Evolutionary conservation across 2,113 vertebrate genomes (phyloP).

Genomic region (Maylandia zebra): DNA sequence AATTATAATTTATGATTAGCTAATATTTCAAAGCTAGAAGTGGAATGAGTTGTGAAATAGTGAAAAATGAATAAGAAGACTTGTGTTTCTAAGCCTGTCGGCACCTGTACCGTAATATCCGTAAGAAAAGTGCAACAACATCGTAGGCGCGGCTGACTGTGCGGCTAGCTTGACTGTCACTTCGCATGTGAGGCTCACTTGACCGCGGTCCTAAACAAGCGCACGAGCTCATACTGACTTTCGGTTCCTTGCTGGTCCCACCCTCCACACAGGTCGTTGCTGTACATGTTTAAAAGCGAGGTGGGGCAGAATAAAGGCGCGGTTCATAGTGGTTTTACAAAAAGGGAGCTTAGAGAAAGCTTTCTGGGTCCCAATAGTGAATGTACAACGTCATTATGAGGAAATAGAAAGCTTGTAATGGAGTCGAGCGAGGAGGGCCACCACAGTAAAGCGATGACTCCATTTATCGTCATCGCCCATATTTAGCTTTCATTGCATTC

Average conservation of each 20-base stretch:
- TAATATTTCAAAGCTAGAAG: background rate
- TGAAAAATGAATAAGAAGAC: fast-evolving
- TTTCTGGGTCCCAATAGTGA: background rate
- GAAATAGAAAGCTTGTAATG: constrained; percentile 13
- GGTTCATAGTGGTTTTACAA: background rate
- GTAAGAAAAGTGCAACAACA: background rate
- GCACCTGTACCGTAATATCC: background rate
- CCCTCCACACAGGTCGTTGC: background rate
- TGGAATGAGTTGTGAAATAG: fast-evolving
- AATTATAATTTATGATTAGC: background rate
- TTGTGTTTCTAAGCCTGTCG: background rate
- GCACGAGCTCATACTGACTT: background rate
- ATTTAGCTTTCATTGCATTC: background rate
- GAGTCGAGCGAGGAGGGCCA: background rate
- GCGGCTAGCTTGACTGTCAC: background rate
- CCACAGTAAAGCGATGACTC: background rate
- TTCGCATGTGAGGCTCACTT: background rate
- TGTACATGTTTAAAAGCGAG: background rate
- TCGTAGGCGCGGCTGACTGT: background rate
- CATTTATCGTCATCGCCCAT: background rate
- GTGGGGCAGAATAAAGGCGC: background rate
- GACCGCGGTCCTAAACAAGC: background rate
- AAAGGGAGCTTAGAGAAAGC: background rate
- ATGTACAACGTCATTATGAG: background rate
- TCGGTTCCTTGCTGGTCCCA: background rate